A percentile compares a stretch with the other conserved stretches of the same genome.
Conservation (phyloP, 1,140 invertebrate genomes). For the Apis florea region DNA sequence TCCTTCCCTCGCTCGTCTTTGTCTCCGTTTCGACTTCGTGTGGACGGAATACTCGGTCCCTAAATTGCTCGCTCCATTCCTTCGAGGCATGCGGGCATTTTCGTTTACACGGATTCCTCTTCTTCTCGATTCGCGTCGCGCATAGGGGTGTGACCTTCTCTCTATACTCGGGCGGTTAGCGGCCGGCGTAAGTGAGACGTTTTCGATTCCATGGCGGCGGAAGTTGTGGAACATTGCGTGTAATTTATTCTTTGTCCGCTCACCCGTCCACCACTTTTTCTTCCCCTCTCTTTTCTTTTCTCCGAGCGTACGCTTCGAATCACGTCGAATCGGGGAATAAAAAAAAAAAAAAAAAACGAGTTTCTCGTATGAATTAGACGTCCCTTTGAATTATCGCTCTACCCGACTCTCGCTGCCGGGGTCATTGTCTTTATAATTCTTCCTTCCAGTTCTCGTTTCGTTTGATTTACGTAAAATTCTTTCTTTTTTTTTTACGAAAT, state of each 20-base stretch:
- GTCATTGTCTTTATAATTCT: constrained; percentile 51
- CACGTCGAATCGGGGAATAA: neutral
- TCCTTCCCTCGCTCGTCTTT: constrained; percentile 40
- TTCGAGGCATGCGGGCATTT: constrained; percentile 47
- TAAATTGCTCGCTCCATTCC: no score
- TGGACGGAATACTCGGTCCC: no score
- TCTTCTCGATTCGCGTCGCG: constrained; percentile 13
- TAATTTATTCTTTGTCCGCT: constrained; percentile 16
- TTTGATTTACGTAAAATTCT: no score
- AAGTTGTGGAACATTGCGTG: constrained; percentile 31
- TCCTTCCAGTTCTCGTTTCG: constrained; percentile 37
- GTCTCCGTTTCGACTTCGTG: no score
- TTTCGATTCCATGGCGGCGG: constrained; percentile 41
- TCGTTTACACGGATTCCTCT: constrained; percentile 17
- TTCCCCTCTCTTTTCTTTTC: neutral
- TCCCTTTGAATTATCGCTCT: constrained; percentile 39
- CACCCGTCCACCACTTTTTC: neutral
- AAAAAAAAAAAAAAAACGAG: constrained; percentile 49
- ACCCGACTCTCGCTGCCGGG: constrained; percentile 22
- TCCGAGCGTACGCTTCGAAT: neutral
- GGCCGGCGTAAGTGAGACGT: constrained; percentile 1
- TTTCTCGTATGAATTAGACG: constrained; percentile 48
- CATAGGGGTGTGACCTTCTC: constrained; percentile 43
- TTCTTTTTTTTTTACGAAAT: no score
- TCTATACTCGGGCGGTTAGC: neutral